phyloP scores from a whole-genome alignment of 2,888 invertebrate species.

The Bedellia somnulentella region DNA sequence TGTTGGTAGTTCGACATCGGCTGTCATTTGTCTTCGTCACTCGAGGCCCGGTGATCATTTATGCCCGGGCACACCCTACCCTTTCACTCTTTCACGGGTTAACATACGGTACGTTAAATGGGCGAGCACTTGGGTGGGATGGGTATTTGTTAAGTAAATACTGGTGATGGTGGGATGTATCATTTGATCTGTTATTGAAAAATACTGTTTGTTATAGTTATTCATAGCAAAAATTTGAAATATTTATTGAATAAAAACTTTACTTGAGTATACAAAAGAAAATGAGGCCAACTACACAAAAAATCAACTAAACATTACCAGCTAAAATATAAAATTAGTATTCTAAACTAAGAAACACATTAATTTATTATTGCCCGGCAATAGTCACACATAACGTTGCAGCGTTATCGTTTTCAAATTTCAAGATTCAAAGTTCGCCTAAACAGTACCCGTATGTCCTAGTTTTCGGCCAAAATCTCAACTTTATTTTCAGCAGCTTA shows the following conservation, averaged over 20 bases:
- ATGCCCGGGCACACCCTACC: conserved; percentile 62
- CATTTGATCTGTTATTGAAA: too few relatives aligned
- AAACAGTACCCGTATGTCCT: conserved; percentile 20
- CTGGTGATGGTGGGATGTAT: too few relatives aligned
- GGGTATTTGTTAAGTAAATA: too few relatives aligned
- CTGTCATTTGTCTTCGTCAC: conserved; percentile 62
- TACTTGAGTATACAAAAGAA: too few relatives aligned
- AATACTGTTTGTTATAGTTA: too few relatives aligned
- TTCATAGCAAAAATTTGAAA: too few relatives aligned
- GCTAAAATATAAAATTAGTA: not conserved
- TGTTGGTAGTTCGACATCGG: conserved; percentile 54
- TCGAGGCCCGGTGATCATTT: conserved; percentile 59
- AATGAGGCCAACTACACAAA: too few relatives aligned
- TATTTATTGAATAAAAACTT: too few relatives aligned
- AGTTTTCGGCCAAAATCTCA: conserved; percentile 20
- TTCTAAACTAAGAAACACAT: not conserved
- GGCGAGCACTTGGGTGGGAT: too few relatives aligned
- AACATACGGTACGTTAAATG: too few relatives aligned
- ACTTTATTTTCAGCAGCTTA: conserved; percentile 30
- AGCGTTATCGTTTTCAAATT: not conserved
- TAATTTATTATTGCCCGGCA: not conserved
- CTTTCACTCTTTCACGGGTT: conserved; percentile 20
- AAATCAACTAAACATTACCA: too few relatives aligned
- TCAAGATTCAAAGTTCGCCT: not conserved
- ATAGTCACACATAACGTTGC: too few relatives aligned